Base-by-base conservation (phyloP, 2,113 vertebrate species). In the Sialia sialis region DNA sequence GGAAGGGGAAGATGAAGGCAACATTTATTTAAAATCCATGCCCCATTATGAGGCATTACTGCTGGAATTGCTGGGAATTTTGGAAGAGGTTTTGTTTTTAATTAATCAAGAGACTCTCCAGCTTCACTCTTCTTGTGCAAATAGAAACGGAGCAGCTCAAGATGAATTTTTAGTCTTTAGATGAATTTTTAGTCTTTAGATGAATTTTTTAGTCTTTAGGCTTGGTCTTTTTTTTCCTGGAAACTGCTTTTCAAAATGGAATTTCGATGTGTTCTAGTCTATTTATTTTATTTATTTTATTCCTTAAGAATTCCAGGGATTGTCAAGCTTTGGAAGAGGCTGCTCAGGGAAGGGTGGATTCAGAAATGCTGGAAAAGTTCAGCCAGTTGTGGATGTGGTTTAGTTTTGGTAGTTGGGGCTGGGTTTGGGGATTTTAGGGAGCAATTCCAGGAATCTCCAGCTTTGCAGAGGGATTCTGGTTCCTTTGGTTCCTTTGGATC, bases 31-130 rank as follows among this genome's bases (percentile, higher is more conserved):
- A 76, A 87, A 93, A 79, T 32, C 41, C 1, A 0, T 41, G 49
- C 19, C 7, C 39, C 41, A 3, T 87, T 91, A 54, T 1, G 22
- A 72, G 62, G 6, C 26, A 25, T 73, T 68, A 79, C 68, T 82
- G 84, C 74, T 56, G 32, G n/a, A 48, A 78, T 92, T 82, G 32
- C 38, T 39, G 11, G 18, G n/a, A 59, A 58, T 60, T 77, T 66
- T 72, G 66, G 77, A 68, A 11, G 8, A 9, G 10, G 38, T 49
- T 91, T 91, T 58, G 10, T 54, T 91, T 72, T 49, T 49, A 23
- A 82, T 95, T 91, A 79, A 93, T 87, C 56, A 49, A 64, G 84
- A 93, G 78, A 7, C 64, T 75, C 84, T 92, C 32, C 10, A 51
- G 74, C 62, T 82, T 82, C 68, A 10, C 18, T 70, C 79, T 84